phyloP scores from a whole-genome alignment of 2,797 vertebrate species.

The Premnoplex brunnescens region DNA sequence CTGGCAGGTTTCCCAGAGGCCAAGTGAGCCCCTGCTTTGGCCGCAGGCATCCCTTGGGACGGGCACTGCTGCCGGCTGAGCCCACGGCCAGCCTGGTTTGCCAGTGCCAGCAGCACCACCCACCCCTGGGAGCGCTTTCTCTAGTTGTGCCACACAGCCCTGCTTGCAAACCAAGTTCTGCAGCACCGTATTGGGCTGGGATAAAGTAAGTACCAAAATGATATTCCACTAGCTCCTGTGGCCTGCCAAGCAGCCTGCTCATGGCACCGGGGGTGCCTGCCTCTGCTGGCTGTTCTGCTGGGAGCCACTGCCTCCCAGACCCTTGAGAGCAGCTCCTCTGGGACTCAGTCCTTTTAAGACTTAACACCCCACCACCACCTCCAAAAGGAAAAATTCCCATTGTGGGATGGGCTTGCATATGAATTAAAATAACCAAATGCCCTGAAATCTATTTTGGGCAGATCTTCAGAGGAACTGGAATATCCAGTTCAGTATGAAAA shows the following conservation, averaged over 20 bases:
- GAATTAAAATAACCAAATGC: slow-evolving; percentile 62
- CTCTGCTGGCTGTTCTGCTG: slow-evolving; percentile 8
- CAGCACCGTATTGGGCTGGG: rapidly evolving
- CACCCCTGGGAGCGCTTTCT: not conserved
- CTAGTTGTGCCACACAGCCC: not conserved
- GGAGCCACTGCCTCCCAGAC: slow-evolving; percentile 64
- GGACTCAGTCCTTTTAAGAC: slow-evolving; percentile 53
- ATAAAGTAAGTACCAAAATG: not conserved
- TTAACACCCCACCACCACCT: slow-evolving; percentile 65
- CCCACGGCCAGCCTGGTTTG: rapidly evolving
- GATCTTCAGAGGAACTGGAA: not conserved
- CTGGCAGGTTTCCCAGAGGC: not conserved
- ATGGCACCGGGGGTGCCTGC: rapidly evolving
- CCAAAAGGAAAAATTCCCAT: slow-evolving; percentile 62
- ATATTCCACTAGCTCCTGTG: not conserved
- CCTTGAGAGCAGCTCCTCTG: slow-evolving; percentile 52
- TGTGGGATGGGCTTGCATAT: slow-evolving; percentile 71
- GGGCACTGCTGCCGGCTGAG: not conserved
- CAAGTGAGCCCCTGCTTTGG: rapidly evolving
- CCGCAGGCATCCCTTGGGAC: rapidly evolving
- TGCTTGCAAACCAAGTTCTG: not conserved
- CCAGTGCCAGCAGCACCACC: not conserved
- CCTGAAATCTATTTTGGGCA: not conserved
- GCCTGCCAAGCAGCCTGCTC: not conserved
- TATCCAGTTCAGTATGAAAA: not conserved